Evolutionary conservation across 1,140 invertebrate species (phyloP).

Genomic region (Drosophila parvula): DNA sequence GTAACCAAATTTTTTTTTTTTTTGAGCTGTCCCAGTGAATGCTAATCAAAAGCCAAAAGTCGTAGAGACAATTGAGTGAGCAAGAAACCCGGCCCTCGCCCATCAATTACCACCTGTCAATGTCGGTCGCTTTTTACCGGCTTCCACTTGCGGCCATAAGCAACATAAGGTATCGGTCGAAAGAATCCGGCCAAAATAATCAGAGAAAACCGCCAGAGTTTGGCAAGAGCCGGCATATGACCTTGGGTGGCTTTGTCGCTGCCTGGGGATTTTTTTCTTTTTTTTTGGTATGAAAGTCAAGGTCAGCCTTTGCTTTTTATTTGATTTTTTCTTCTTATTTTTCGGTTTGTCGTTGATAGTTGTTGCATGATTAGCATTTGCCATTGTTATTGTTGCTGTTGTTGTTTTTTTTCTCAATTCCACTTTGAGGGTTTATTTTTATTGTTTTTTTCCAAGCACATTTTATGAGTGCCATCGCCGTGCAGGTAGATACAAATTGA

Average conservation of each 20-base stretch:
- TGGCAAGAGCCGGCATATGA: constrained; percentile 17
- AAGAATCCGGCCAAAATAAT: constrained; percentile 30
- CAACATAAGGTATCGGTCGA: constrained; percentile 13
- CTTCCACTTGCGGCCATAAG: constrained; percentile 4
- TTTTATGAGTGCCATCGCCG: constrained; percentile 28
- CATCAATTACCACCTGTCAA: constrained; percentile 57
- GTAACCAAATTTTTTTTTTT: background rate
- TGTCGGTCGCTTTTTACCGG: constrained; percentile 30
- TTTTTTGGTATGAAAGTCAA: constrained; percentile 59
- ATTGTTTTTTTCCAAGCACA: constrained; percentile 23
- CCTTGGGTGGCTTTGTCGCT: constrained; percentile 20
- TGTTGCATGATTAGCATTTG: constrained; percentile 46
- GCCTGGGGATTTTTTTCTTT: constrained; percentile 4
- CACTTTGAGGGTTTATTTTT: constrained; percentile 46
- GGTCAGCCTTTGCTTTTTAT: constrained; percentile 22
- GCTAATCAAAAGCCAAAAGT: constrained; percentile 42
- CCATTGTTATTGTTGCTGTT: constrained; percentile 8
- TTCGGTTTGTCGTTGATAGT: constrained; percentile 21
- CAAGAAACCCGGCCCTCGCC: constrained; percentile 25
- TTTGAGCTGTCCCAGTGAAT: constrained; percentile 11
- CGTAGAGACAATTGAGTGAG: constrained; percentile 11
- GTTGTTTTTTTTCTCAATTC: constrained; percentile 20
- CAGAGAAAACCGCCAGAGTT: constrained; percentile 23
- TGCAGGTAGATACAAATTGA: constrained; percentile 22
- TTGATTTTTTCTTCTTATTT: background rate